Conservation (phyloP, 2,113 vertebrate species). For the Taxidea taxus region DNA sequence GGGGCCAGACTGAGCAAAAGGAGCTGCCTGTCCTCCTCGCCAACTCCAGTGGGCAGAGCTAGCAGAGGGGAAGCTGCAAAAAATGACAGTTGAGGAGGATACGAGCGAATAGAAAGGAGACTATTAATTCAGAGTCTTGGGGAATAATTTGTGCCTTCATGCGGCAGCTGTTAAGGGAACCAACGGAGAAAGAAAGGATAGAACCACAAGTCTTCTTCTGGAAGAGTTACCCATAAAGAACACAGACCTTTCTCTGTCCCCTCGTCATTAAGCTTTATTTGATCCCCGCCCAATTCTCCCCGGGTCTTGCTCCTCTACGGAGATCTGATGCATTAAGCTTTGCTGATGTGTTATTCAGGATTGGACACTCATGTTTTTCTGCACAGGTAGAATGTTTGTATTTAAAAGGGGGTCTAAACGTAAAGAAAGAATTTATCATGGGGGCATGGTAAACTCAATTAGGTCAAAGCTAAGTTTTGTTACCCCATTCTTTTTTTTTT, state of each 20-base stretch:
- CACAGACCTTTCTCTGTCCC: slow-evolving; percentile 33
- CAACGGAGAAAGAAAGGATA: slow-evolving; percentile 6
- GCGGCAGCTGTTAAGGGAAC: slow-evolving; percentile 51
- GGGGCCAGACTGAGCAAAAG: slow-evolving; percentile 27
- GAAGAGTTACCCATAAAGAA: slow-evolving; percentile 19
- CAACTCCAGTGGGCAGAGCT: slow-evolving; percentile 35
- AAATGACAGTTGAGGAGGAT: slow-evolving; percentile 18
- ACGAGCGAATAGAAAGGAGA: slow-evolving; percentile 56
- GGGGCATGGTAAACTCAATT: not conserved
- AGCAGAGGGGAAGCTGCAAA: slow-evolving; percentile 42
- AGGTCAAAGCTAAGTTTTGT: not conserved
- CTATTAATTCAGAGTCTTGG: slow-evolving; percentile 61
- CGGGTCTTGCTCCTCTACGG: not conserved
- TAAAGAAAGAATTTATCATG: not conserved
- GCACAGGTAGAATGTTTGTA: not conserved
- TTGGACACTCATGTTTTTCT: not conserved
- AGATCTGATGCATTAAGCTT: not conserved
- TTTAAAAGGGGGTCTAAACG: not conserved
- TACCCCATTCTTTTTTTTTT: not conserved
- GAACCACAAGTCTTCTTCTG: slow-evolving; percentile 16
- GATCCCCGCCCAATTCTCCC: not conserved
- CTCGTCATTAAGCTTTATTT: slow-evolving; percentile 24
- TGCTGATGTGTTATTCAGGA: not conserved
- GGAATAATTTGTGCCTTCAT: slow-evolving; percentile 56
- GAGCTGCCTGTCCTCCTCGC: slow-evolving; percentile 55